Evolutionary conservation across 2,797 vertebrate genomes (phyloP), one percentile per base, ranked within the genome.

Genomic region (Syndactyla subalaris): DNA sequence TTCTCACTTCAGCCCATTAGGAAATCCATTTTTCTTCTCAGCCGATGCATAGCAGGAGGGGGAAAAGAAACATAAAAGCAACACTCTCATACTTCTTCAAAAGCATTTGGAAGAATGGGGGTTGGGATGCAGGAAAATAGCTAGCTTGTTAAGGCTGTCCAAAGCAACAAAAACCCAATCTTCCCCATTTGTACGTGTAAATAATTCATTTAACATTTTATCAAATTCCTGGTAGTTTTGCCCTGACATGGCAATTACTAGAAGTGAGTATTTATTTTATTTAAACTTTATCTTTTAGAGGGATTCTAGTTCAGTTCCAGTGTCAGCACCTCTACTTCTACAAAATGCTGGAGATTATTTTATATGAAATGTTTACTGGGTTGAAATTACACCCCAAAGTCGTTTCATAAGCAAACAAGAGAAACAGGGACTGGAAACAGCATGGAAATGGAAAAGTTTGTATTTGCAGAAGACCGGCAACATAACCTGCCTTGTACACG

Each of bases 11-110:
- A 85, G 24, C 29, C 22, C 46, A 43, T 43, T 51, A 67, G 46
- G 39, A 88, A 91, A 68, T 32, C 41, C 17, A 65, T 55, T 96
- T 89, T 88, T 78, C 30, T 39, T 80, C 49, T 68, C 43, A 18
- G 21, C 7, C 0, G 2, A 62, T 6, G 36, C 17, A 10, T 15
- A 13, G 36, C 5, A 36, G 81, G 36, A 54, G 5, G 6, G 5
- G 3, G 13, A 79, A 81, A 32, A 9, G 14, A 89, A 94, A 80
- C 27, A 54, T 29, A 62, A 92, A 88, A 88, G 18, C 27, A 86
- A 29, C 14, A 72, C 19, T 62, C 41, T 46, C 0, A 0, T 34
- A 43, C 20, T 55, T 67, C 39, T 66, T 86, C 61, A 88, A 66
- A 83, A 89, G 7, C 54, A 48, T 72, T 88, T 1, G 3, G 26